Conservation (phyloP, 1,140 invertebrate genomes). For the Drosophila pectinifera region DNA sequence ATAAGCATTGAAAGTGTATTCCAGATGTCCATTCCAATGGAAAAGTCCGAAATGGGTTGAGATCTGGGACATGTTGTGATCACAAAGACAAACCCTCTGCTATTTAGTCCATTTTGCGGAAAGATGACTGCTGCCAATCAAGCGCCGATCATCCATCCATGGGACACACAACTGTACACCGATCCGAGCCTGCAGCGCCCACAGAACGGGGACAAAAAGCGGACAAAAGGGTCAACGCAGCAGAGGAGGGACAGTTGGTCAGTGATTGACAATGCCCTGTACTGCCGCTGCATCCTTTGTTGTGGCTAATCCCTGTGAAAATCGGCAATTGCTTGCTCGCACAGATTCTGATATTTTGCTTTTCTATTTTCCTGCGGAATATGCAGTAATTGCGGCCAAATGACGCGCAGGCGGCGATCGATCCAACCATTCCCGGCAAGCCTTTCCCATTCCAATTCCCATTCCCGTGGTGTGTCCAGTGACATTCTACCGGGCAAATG, state of each 20-base stretch:
- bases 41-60: too few species aligned
- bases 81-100: background rate
- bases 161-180: constrained; percentile 59
- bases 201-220: constrained; percentile 6
- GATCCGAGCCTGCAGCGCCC: too few species aligned
- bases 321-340: constrained; percentile 60
- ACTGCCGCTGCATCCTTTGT: constrained; percentile 48
- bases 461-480: constrained; percentile 1
- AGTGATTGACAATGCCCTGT: constrained; percentile 64
- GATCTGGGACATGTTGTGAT: background rate
- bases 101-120: background rate
- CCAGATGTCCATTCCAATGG: too few species aligned
- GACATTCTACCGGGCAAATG: constrained; percentile 8
- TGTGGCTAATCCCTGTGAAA: constrained; percentile 80
- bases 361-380: constrained; percentile 25
- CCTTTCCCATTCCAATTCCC: constrained; percentile 26
- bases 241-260: constrained; percentile 50
- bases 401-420: constrained; percentile 61
- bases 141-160: background rate
- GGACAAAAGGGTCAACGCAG: constrained; percentile 69
- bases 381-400: constrained; percentile 77
- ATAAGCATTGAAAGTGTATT: too few species aligned
- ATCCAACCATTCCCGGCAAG: constrained; percentile 33
- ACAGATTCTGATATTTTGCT: background rate
- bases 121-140: constrained; percentile 3